phyloP scores from a whole-genome alignment of 2,888 invertebrate species.

The Hybos culiciformis region DNA sequence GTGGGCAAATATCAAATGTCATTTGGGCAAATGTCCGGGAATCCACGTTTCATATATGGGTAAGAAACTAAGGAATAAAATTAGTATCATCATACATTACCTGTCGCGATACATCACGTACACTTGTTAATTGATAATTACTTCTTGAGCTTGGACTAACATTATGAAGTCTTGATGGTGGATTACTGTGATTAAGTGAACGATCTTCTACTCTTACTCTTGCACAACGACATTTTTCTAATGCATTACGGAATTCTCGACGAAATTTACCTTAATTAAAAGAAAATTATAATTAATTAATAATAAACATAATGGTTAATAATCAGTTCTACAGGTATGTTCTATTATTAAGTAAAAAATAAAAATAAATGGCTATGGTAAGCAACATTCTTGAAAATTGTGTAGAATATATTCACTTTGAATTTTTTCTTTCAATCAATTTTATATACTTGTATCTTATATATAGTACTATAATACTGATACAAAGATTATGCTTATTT shows the following conservation, averaged over 20 bases:
- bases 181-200: constrained; percentile 18
- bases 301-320: background rate
- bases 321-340: too few relatives aligned
- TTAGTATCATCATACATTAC: constrained; percentile 8
- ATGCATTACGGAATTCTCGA: constrained; percentile 54
- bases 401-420: too few relatives aligned
- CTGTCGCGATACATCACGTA: constrained; percentile 20
- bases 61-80: background rate
- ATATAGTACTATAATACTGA: too few relatives aligned
- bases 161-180: constrained; percentile 19
- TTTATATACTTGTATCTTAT: too few relatives aligned
- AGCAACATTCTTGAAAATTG: too few relatives aligned
- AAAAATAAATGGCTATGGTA: too few relatives aligned
- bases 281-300: background rate
- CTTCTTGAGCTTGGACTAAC: constrained; percentile 20
- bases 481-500: too few relatives aligned
- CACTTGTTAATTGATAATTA: constrained; percentile 21
- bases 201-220: constrained; percentile 18
- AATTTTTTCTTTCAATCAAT: too few relatives aligned
- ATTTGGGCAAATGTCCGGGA: too few relatives aligned
- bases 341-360: too few relatives aligned
- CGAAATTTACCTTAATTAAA: constrained; percentile 51
- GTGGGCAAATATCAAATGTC: too few relatives aligned
- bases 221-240: constrained; percentile 47
- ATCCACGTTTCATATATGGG: too few relatives aligned